Percentiles rank a stretch among this genome's conserved stretches.
Conservation (phyloP, 2,797 vertebrate genomes). For the Rhinogobio ventralis region DNA sequence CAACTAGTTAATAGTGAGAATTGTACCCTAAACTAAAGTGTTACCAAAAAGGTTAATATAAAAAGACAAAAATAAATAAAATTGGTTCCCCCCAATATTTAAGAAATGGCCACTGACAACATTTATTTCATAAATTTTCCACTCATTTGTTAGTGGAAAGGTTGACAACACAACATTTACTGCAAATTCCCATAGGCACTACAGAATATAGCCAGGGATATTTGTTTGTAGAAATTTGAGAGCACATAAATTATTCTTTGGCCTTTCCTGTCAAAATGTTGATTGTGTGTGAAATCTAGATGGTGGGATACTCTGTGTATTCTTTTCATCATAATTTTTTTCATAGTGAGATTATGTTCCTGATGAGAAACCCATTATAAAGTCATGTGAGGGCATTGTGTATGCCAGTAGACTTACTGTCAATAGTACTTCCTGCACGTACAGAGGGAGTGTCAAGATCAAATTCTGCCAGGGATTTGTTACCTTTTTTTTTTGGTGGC, state of each 20-base stretch:
- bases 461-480: slow-evolving; percentile 28
- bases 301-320: neutral
- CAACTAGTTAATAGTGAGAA: no score
- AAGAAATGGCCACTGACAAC: neutral
- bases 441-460: slow-evolving; percentile 35
- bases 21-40: no score
- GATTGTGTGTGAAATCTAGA: slow-evolving; percentile 27
- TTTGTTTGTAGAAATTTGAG: slow-evolving; percentile 20
- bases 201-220: neutral
- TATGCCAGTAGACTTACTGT: slow-evolving; percentile 7
- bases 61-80: neutral
- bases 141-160: neutral
- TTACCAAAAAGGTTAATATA: no score
- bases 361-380: slow-evolving; percentile 17
- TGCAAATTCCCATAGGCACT: neutral
- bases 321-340: neutral
- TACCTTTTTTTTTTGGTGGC: neutral
- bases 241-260: neutral
- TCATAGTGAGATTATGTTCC: slow-evolving; percentile 20
- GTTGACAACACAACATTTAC: neutral
- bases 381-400: slow-evolving; percentile 19
- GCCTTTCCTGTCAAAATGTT: slow-evolving; percentile 29
- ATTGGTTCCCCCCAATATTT: neutral
- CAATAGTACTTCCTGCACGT: slow-evolving; percentile 3
- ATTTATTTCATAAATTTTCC: neutral